Evolutionary conservation across 2,888 invertebrate genomes (phyloP).

Genomic region (Diplolepis rosae): DNA sequence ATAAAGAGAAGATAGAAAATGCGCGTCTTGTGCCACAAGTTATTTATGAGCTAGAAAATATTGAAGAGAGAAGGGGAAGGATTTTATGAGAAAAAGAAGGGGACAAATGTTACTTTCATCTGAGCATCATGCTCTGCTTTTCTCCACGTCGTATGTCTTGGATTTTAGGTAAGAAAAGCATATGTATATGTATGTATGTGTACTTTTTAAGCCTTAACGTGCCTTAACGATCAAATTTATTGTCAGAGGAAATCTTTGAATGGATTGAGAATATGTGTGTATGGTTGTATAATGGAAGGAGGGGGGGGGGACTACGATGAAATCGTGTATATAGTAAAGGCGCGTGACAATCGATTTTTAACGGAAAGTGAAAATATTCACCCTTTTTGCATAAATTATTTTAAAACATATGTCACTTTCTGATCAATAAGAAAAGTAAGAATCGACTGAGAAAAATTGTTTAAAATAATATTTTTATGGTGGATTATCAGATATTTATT

Average conservation of each 20-base stretch:
- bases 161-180: background rate
- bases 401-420: background rate
- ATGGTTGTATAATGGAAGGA: no score
- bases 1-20: background rate
- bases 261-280: background rate
- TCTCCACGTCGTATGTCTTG: background rate
- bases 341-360: background rate
- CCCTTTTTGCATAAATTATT: background rate
- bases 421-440: no score
- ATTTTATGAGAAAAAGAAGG: background rate
- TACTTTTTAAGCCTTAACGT: no score
- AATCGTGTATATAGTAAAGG: background rate
- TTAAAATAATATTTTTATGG: no score
- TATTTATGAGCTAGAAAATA: background rate
- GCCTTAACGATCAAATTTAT: background rate
- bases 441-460: no score
- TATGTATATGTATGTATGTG: no score
- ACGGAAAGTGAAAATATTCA: background rate
- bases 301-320: background rate
- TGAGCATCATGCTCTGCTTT: background rate
- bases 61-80: background rate
- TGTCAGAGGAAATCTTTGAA: background rate
- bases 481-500: no score
- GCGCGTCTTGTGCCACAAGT: no score
- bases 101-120: slow-evolving; percentile 7